A percentile compares a stretch with the other conserved stretches of the same genome.
These are phyloP conservation scores for Actenoides lindsayi DNA, from an alignment of 2,113 vertebrate species.

Conservation along the genomic window DNA sequence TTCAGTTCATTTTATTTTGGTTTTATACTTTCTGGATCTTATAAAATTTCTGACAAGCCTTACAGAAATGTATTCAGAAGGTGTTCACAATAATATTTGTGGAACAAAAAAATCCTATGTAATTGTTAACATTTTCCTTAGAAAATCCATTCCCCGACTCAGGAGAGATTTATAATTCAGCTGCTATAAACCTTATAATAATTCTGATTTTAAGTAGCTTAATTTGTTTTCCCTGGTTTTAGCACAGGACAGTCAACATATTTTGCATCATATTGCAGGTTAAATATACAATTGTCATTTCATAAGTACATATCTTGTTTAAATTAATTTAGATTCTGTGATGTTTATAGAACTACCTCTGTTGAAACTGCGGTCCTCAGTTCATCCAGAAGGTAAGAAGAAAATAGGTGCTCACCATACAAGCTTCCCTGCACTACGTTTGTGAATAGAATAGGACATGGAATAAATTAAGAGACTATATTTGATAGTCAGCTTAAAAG, in stretches of 20 bases:
- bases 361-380: not conserved
- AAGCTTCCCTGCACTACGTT: not conserved
- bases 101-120: not conserved
- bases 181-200: not conserved
- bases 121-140: not conserved
- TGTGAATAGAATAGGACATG: not conserved
- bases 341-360: not conserved
- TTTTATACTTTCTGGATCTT: not conserved
- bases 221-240: not conserved
- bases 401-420: not conserved
- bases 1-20: not conserved
- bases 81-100: not conserved
- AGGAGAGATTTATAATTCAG: not conserved
- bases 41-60: not conserved
- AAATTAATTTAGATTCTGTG: not conserved
- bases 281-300: not conserved
- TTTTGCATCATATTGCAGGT: not conserved
- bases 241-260: not conserved
- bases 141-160: not conserved
- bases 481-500: not conserved
- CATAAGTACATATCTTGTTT: not conserved
- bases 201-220: not conserved
- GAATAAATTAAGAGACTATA: not conserved
- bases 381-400: not conserved
- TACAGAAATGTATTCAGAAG: not conserved